Conservation (phyloP, 2,797 vertebrate genomes). For the Falco rusticolus region DNA sequence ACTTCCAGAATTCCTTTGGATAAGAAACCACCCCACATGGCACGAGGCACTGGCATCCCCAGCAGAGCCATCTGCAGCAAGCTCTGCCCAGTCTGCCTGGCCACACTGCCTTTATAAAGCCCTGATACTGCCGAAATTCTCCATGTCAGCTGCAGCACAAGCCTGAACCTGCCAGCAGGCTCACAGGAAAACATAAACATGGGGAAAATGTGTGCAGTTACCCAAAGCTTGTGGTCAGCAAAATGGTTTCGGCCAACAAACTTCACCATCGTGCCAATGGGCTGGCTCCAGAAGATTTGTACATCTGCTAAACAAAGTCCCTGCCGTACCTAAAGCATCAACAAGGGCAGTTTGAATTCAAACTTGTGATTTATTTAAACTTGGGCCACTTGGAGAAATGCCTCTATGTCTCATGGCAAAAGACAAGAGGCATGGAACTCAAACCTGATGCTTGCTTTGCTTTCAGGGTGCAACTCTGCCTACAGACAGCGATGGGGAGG, state of each 20-base stretch:
- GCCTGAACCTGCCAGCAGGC: background rate
- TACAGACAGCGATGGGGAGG: accelerated
- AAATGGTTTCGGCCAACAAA: background rate
- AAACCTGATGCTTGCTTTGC: background rate
- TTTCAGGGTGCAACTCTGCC: background rate
- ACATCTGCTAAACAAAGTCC: background rate
- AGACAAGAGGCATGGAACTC: background rate
- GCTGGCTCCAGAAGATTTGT: background rate
- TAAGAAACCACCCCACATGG: background rate
- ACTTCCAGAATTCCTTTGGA: background rate
- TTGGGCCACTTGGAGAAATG: too few species aligned
- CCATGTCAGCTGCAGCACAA: background rate
- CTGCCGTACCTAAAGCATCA: background rate
- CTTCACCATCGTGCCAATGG: background rate
- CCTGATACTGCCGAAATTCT: background rate
- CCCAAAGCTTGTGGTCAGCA: background rate
- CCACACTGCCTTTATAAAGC: background rate
- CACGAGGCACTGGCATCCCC: background rate
- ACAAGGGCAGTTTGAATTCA: background rate
- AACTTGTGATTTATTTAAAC: background rate
- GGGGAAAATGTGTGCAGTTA: background rate
- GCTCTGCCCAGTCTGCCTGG: background rate
- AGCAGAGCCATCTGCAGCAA: background rate
- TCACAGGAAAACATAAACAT: background rate
- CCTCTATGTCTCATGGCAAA: background rate